These are phyloP conservation scores for Gortyna flavago DNA, from an alignment of 2,888 invertebrate species.

Conservation along the genomic window DNA sequence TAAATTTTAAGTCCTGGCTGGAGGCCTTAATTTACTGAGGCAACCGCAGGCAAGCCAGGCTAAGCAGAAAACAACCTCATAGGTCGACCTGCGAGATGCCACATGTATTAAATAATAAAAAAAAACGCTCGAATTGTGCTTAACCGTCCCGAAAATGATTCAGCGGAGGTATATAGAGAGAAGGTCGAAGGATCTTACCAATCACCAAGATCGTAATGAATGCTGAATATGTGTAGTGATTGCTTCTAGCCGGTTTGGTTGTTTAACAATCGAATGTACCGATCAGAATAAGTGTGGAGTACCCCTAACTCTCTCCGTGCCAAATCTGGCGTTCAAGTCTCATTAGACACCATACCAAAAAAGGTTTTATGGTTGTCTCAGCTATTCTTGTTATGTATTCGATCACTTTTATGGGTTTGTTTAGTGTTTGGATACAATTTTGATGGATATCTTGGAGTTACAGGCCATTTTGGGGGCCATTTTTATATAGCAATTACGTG, in stretches of 20 bases:
- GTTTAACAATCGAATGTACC: background rate
- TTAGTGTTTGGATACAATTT: constrained; percentile 13
- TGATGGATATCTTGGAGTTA: constrained; percentile 6
- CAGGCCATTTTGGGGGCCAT: constrained; percentile 8
- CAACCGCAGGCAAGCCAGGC: background rate
- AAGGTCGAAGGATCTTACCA: no score
- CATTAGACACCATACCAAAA: constrained; percentile 44
- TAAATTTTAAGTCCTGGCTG: background rate
- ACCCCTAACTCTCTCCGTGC: constrained; percentile 46
- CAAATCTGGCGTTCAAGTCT: constrained; percentile 61
- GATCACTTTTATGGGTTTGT: constrained; percentile 37
- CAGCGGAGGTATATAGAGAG: background rate
- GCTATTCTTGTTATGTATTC: constrained; percentile 24
- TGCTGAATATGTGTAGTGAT: background rate
- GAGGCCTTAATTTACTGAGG: background rate
- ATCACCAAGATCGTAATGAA: background rate
- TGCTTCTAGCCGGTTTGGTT: background rate
- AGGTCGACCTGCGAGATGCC: background rate
- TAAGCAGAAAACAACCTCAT: background rate
- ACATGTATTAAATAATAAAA: background rate
- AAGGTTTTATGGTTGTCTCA: constrained; percentile 32
- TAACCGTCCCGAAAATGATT: background rate
- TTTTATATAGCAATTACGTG: background rate
- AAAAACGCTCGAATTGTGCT: background rate
- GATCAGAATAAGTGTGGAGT: background rate